phyloP scores from a whole-genome alignment of 2,113 vertebrate genomes.

The Syngnathoides biaculeatus region DNA sequence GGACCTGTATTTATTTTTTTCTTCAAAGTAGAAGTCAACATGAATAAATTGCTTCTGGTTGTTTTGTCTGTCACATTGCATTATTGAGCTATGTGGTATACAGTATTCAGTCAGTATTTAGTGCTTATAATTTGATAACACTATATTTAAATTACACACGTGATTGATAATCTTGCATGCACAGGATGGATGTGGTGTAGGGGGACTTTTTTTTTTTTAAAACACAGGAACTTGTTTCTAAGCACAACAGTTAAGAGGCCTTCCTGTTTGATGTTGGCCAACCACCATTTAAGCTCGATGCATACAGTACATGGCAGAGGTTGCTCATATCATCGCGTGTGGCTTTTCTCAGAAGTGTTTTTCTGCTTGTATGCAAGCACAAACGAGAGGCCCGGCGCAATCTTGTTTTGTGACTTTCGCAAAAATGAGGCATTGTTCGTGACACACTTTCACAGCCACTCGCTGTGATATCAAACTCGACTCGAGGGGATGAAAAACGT shows the following conservation, averaged over 20 bases:
- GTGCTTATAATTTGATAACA: background rate
- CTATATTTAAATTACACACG: constrained; percentile 12
- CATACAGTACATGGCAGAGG: constrained; percentile 19
- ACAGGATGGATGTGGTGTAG: constrained; percentile 16
- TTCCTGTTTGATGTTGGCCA: constrained; percentile 35
- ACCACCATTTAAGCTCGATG: constrained; percentile 21
- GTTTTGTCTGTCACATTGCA: background rate
- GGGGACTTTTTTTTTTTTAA: background rate
- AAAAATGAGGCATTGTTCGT: constrained; percentile 23
- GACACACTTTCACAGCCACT: constrained; percentile 7
- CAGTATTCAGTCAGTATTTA: background rate
- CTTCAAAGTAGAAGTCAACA: too few relatives aligned
- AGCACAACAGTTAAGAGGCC: constrained; percentile 10
- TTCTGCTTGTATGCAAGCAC: constrained; percentile 24
- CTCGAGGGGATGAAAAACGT: constrained; percentile 10
- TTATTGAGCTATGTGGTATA: background rate
- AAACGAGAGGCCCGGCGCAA: constrained; percentile 23
- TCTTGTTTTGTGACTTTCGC: constrained; percentile 21
- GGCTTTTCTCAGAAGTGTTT: constrained; percentile 25
- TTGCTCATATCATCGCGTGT: constrained; percentile 37
- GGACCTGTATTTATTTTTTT: too few relatives aligned
- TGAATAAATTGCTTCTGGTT: background rate
- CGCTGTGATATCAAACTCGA: constrained; percentile 10
- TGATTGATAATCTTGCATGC: constrained; percentile 16
- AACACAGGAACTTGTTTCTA: background rate